Percentiles rank a stretch among this genome's conserved stretches.
phyloP scores from a whole-genome alignment of 2,888 invertebrate species.

The Trichacis sp. region DNA sequence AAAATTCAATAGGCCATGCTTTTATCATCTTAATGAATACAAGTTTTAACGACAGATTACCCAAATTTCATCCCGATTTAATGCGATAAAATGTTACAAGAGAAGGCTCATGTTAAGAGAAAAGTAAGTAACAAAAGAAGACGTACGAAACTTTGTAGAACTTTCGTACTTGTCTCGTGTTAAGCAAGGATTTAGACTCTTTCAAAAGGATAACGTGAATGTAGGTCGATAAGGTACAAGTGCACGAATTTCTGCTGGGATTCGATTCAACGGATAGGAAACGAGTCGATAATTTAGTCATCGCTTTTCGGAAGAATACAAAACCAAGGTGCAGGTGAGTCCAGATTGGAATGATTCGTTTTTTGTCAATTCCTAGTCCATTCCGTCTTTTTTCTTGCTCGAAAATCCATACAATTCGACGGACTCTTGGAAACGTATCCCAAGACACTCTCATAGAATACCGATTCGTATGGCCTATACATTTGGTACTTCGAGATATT shows the following conservation, averaged over 20 bases:
- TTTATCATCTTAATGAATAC: no score
- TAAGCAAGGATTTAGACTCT: constrained; percentile 56
- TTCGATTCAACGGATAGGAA: constrained; percentile 31
- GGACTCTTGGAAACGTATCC: constrained; percentile 37
- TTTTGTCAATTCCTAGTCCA: constrained; percentile 50
- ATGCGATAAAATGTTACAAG: neutral
- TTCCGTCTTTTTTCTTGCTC: constrained; percentile 30
- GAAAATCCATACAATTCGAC: constrained; percentile 38
- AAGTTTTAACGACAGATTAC: constrained; percentile 14
- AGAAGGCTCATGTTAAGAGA: constrained; percentile 20
- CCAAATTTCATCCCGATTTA: neutral
- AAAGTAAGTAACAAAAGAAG: constrained; percentile 19
- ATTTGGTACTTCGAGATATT: constrained; percentile 35
- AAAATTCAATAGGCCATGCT: no score
- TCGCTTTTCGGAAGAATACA: constrained; percentile 37
- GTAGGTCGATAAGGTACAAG: constrained; percentile 30
- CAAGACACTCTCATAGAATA: constrained; percentile 35
- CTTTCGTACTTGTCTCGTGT: constrained; percentile 50
- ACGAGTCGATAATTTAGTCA: constrained; percentile 47
- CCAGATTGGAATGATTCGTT: constrained; percentile 48
- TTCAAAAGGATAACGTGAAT: constrained; percentile 39
- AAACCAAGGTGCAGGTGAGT: constrained; percentile 22
- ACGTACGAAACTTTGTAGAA: constrained; percentile 41
- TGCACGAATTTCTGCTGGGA: constrained; percentile 15
- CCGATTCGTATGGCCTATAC: constrained; percentile 35